Evolutionary conservation across 2,113 vertebrate genomes (phyloP).

Genomic region (Hemibagrus wyckioides): DNA sequence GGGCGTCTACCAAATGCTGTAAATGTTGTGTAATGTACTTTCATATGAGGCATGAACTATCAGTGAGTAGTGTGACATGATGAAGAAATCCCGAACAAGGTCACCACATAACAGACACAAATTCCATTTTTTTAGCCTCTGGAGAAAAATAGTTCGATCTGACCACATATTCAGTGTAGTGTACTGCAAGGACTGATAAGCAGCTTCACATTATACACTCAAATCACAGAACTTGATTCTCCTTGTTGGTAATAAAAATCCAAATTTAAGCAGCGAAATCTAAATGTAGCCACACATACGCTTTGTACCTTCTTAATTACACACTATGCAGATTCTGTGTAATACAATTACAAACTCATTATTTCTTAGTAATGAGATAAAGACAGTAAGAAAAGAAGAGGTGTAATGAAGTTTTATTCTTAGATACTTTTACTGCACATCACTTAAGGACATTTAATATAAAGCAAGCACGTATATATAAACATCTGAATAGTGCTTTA

Average conservation of each 20-base stretch:
- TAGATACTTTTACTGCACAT: not conserved
- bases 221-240: not conserved
- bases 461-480: not conserved
- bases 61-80: too few species aligned
- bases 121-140: too few species aligned
- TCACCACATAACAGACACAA: too few species aligned
- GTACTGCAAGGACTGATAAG: not conserved
- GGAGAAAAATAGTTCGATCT: too few species aligned
- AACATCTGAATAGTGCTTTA: not conserved
- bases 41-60: too few species aligned
- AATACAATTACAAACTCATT: conserved; percentile 8
- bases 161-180: too few species aligned
- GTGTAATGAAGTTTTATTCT: not conserved
- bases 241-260: not conserved
- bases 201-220: not conserved
- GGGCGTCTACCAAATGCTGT: too few species aligned
- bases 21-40: too few species aligned
- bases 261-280: not conserved
- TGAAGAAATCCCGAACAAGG: too few species aligned
- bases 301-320: conserved; percentile 2
- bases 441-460: not conserved
- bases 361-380: conserved; percentile 4
- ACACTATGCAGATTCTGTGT: not conserved
- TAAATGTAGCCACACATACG: not conserved
- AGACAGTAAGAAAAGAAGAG: not conserved